Base-by-base conservation (phyloP, 2,797 vertebrate genomes). In the Spinus olivaceus region DNA sequence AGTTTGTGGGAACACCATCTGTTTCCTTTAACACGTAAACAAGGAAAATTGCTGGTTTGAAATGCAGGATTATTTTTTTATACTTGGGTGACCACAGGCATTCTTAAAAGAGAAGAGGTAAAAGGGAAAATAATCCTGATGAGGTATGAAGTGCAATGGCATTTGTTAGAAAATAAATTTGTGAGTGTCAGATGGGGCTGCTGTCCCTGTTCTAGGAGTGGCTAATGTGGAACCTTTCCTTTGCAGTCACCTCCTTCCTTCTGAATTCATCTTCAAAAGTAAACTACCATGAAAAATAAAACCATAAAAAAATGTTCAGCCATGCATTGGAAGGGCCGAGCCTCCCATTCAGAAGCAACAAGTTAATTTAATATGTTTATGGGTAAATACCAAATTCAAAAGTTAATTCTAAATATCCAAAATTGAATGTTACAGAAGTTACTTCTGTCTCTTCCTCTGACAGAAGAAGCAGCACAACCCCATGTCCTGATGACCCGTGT, bases 11-110 rank as follows among this genome's bases (percentile, higher is more conserved):
- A 94, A 90, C 72, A 57, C 97, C 98, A 98, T 98, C 97, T 98
- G 97, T 96, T 98, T 97, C 95, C 96, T 95, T 96, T 84, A 98
- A 94, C 82, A 53, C 23, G 3, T 97, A 98, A 98, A 98, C 97
- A 97, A 96, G 92, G 95, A 97, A 97, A 97, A 98, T 97, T 95
- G 95, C 95, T 97, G 93, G 95, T 96, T 97, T 95, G 96, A 97
- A 97, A 97, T 96, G 92, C 72, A 79, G 91, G 88, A 74, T 95
- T 97, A 94, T 96, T 95, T 92, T 92, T 96, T 95, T 91, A 88
- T 96, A 95, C 78, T 93, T 67, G 71, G 90, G 93, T 97, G 94
- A 97, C 97, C 97, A 95, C 95, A 97, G 88, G 94, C 97, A 97
- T 98, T 91, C 94, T 95, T 94, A 67, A 92, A 96, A 95, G 66